These are phyloP conservation scores for Myripristis jacobus DNA, from an alignment of 2,797 vertebrate genomes.

Conservation along the genomic window DNA sequence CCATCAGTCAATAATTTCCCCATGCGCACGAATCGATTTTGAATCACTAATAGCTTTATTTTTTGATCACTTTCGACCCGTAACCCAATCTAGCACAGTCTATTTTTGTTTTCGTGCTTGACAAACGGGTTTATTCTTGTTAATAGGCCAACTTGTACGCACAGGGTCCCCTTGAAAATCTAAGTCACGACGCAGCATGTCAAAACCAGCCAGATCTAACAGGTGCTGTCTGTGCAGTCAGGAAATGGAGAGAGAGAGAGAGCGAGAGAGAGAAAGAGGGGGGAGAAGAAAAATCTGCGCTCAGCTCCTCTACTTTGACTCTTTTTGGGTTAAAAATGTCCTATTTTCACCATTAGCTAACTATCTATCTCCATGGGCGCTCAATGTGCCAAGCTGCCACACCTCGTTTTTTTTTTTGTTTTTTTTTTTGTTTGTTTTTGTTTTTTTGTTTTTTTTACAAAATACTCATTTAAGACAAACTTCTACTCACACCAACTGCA, in stretches of 20 bases:
- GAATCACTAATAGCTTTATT: not conserved
- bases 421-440: not conserved
- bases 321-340: no score
- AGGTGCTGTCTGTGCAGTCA: constrained; percentile 77
- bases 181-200: constrained; percentile 78
- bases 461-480: not conserved
- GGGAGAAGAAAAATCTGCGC: not conserved
- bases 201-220: constrained; percentile 71
- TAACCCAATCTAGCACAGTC: not conserved
- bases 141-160: constrained; percentile 39
- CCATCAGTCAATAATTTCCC: not conserved
- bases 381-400: not conserved
- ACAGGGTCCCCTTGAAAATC: constrained; percentile 58
- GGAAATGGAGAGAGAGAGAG: constrained; percentile 37
- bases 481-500: constrained; percentile 94
- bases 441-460: not conserved
- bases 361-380: no score
- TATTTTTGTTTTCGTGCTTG: not conserved
- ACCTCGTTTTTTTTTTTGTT: not conserved
- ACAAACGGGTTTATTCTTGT: constrained; percentile 17
- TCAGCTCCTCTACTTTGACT: not conserved
- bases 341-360: no score
- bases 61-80: constrained; percentile 9
- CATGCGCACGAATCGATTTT: constrained; percentile 5
- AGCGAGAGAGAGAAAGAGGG: no score